Percentiles rank a stretch among this genome's conserved stretches.
phyloP scores from a whole-genome alignment of 35 echinoderm and acorn worm genomes.

The Heliocidaris erythrogramma region DNA sequence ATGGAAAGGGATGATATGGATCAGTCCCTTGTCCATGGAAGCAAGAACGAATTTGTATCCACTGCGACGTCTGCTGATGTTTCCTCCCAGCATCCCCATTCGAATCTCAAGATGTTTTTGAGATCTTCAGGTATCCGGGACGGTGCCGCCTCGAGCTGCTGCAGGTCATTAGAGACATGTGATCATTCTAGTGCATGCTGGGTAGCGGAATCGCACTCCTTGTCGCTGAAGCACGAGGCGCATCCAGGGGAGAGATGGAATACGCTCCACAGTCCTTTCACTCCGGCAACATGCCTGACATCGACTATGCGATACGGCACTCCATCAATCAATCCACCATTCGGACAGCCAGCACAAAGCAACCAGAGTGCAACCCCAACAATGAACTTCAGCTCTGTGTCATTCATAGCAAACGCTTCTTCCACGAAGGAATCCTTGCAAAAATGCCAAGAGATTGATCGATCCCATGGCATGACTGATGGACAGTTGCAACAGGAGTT shows the following conservation, averaged over 20 bases:
- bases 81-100: neutral
- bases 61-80: neutral
- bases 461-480: no score
- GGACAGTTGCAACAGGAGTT: neutral
- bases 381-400: conserved; percentile 36
- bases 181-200: conserved; percentile 7
- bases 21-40: neutral
- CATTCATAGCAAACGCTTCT: conserved; percentile 1
- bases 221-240: neutral
- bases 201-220: neutral
- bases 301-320: conserved; percentile 41
- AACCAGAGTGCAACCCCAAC: neutral
- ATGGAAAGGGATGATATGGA: neutral
- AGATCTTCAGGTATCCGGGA: neutral
- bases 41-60: neutral
- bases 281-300: neutral
- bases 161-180: neutral
- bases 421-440: neutral
- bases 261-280: neutral
- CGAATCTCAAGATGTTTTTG: neutral
- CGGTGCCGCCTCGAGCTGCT: neutral
- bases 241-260: neutral
- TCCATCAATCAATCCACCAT: neutral
- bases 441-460: neutral
- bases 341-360: neutral